phyloP scores from a whole-genome alignment of 2,888 invertebrate genomes.

The Caenorhabditis drosophilae region DNA sequence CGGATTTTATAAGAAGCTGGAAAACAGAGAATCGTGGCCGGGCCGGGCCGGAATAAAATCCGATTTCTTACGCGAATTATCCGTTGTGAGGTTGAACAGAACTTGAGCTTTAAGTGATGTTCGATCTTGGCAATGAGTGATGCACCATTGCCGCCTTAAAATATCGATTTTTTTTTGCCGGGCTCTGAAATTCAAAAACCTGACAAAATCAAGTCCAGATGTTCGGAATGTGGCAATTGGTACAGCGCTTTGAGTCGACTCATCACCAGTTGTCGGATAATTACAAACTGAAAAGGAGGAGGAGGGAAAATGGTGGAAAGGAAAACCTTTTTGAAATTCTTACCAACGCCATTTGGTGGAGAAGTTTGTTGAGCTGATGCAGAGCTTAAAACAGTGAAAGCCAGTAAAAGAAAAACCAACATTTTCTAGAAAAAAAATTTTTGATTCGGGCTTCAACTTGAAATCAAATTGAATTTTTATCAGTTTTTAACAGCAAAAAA shows the following conservation, averaged over 20 bases:
- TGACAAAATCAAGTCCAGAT: slow-evolving; percentile 38
- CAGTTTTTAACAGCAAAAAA: too few species aligned
- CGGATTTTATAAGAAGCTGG: slow-evolving; percentile 33
- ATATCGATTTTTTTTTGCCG: neutral
- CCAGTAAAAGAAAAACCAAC: too few species aligned
- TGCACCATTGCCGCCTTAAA: slow-evolving; percentile 43
- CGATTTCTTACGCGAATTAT: slow-evolving; percentile 8
- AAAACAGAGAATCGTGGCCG: slow-evolving; percentile 4
- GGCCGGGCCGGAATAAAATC: neutral
- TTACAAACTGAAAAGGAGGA: slow-evolving; percentile 25
- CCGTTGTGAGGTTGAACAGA: slow-evolving; percentile 27
- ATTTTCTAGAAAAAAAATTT: too few species aligned
- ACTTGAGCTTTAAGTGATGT: slow-evolving; percentile 43
- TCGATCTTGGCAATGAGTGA: slow-evolving; percentile 39
- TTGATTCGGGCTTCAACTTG: too few species aligned
- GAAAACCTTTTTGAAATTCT: too few species aligned
- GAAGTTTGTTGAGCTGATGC: slow-evolving; percentile 8
- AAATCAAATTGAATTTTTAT: too few species aligned
- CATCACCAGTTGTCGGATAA: slow-evolving; percentile 38
- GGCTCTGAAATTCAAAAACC: slow-evolving; percentile 16
- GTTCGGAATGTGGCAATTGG: slow-evolving; percentile 42
- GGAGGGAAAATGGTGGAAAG: neutral
- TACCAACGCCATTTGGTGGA: slow-evolving; percentile 13
- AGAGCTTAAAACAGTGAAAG: too few species aligned
- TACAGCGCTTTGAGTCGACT: slow-evolving; percentile 41